These are phyloP conservation scores for Orgyia antiqua DNA, from an alignment of 2,888 invertebrate species.

Conservation along the genomic window DNA sequence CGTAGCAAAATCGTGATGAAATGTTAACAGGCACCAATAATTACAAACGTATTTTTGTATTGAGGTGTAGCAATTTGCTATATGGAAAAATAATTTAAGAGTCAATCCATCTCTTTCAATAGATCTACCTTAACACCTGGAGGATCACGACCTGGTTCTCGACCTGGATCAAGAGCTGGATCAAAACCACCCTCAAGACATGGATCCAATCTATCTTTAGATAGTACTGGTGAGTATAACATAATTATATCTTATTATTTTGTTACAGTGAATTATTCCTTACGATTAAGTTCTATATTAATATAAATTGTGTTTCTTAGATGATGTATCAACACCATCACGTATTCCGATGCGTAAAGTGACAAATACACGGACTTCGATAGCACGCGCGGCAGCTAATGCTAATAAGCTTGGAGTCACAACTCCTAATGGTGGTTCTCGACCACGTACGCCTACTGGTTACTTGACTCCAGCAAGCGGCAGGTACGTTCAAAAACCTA, in stretches of 20 bases:
- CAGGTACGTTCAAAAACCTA: slow-evolving; percentile 81
- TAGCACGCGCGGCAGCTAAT: slow-evolving; percentile 78
- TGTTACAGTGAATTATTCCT: too few relatives aligned
- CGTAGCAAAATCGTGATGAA: too few relatives aligned
- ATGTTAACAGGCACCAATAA: too few relatives aligned
- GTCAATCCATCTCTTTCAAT: neutral
- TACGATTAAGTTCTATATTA: too few relatives aligned
- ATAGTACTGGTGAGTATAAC: slow-evolving; percentile 87
- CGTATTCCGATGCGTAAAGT: slow-evolving; percentile 88
- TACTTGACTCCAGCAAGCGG: slow-evolving; percentile 86
- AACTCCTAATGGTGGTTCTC: slow-evolving; percentile 80
- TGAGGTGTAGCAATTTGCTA: too few relatives aligned
- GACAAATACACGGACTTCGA: slow-evolving; percentile 76
- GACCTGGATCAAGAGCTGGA: slow-evolving; percentile 90
- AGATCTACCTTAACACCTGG: slow-evolving; percentile 87
- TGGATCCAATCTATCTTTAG: slow-evolving; percentile 93
- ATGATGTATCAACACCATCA: slow-evolving; percentile 86
- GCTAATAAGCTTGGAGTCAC: slow-evolving; percentile 77
- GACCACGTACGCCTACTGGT: slow-evolving; percentile 87
- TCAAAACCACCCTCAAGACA: slow-evolving; percentile 96
- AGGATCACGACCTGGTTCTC: slow-evolving; percentile 89
- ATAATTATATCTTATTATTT: neutral
- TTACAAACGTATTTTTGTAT: too few relatives aligned
- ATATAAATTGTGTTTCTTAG: too few relatives aligned
- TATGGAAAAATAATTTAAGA: too few relatives aligned